Evolutionary conservation across 2,113 vertebrate species (phyloP).

Genomic region (Chaetodon auriga): DNA sequence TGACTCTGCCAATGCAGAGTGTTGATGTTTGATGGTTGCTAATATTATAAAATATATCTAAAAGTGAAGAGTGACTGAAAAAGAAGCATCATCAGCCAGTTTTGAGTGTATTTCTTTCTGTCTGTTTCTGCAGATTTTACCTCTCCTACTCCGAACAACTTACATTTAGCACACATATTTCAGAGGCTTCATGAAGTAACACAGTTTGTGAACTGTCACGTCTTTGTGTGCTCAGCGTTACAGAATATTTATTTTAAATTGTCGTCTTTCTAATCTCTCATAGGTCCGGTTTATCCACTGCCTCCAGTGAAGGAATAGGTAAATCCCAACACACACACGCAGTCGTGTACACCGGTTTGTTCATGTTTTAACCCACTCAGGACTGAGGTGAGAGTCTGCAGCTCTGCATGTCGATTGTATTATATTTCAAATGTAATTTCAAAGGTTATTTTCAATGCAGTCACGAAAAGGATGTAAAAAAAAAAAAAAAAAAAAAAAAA

Average conservation of each 20-base stretch:
- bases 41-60: too few species aligned
- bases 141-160: background rate
- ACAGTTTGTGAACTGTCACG: background rate
- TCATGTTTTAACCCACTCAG: background rate
- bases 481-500: too few species aligned
- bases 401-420: too few species aligned
- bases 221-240: background rate
- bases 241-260: background rate
- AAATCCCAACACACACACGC: background rate
- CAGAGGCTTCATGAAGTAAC: background rate
- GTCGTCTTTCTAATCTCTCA: conserved; percentile 22
- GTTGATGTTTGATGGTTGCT: too few species aligned
- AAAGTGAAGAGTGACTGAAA: background rate
- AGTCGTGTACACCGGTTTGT: background rate
- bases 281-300: conserved; percentile 21
- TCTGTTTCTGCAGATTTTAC: background rate
- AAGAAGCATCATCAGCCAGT: background rate
- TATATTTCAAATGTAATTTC: too few species aligned
- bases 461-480: too few species aligned
- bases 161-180: background rate
- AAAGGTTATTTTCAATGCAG: too few species aligned
- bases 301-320: conserved; percentile 33
- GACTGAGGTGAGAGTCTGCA: background rate
- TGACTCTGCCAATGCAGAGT: too few species aligned
- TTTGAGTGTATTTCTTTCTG: too few species aligned